These are phyloP conservation scores for Ctenochaetus hawaiiensis DNA, from an alignment of 2,797 vertebrate genomes.

Conservation along the genomic window DNA sequence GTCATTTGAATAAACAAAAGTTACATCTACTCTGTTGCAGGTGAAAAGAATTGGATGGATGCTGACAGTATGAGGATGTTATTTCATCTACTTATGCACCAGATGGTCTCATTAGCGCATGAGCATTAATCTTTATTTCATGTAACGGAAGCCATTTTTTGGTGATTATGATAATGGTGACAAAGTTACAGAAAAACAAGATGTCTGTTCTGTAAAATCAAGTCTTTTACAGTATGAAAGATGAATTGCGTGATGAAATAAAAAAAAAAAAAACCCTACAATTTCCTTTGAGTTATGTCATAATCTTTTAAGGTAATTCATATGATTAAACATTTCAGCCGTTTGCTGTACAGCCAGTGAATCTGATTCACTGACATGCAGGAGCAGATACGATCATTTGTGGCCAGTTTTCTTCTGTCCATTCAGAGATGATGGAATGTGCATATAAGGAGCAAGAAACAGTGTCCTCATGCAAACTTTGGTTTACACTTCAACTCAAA, in stretches of 20 bases:
- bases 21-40: not conserved
- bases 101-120: constrained; percentile 1
- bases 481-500: constrained; percentile 63
- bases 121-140: constrained; percentile 15
- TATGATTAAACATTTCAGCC: not conserved
- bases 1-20: constrained; percentile 15
- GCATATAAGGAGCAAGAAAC: constrained; percentile 45
- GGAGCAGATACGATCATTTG: not conserved
- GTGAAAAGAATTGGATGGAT: constrained; percentile 4
- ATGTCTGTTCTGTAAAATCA: constrained; percentile 12
- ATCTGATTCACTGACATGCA: constrained; percentile 2
- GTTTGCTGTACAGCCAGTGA: not conserved
- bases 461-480: constrained; percentile 65
- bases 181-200: constrained; percentile 9
- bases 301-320: not conserved
- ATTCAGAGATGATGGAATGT: constrained; percentile 55
- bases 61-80: constrained; percentile 11
- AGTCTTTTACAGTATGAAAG: constrained; percentile 12
- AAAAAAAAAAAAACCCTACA: not conserved
- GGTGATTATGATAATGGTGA: constrained; percentile 15
- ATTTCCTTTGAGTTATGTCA: not conserved
- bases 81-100: not conserved
- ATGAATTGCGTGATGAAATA: not conserved
- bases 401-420: constrained; percentile 11
- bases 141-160: not conserved